phyloP scores from a whole-genome alignment of 2,888 invertebrate genomes.

The Ormyrus labotus region DNA sequence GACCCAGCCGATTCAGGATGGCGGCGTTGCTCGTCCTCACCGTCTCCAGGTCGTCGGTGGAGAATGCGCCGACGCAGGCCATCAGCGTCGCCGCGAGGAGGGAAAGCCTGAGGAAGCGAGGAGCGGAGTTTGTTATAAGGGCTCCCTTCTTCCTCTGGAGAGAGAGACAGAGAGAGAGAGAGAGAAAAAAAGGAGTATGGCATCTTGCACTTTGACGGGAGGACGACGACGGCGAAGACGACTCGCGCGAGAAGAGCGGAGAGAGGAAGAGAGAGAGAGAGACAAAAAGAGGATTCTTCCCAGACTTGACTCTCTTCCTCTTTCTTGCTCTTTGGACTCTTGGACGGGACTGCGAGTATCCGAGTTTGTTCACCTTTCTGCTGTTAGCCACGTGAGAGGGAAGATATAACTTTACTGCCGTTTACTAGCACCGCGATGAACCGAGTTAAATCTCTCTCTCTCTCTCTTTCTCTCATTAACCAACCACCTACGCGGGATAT shows the following conservation, averaged over 20 bases:
- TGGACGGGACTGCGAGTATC: background rate
- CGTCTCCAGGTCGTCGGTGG: conserved; percentile 66
- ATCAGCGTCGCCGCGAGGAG: conserved; percentile 47
- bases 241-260: too few relatives aligned
- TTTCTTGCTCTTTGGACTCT: conserved; percentile 4
- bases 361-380: conserved; percentile 68
- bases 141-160: background rate
- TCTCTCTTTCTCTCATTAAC: too few relatives aligned
- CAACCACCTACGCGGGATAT: too few relatives aligned
- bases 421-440: conserved; percentile 10
- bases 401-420: conserved; percentile 39
- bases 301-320: background rate
- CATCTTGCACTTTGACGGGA: too few relatives aligned
- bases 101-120: conserved; percentile 59
- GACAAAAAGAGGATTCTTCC: background rate
- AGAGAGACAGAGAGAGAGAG: background rate
- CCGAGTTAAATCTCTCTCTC: too few relatives aligned
- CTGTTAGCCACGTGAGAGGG: background rate
- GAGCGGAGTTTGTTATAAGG: conserved; percentile 10
- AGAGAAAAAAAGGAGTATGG: background rate
- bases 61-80: background rate
- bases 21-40: conserved; percentile 81
- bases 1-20: conserved; percentile 84
- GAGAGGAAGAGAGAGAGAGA: conserved; percentile 9
- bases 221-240: too few relatives aligned